These are phyloP conservation scores for Gymnocypris eckloni DNA, from an alignment of 2,797 vertebrate genomes.

Conservation along the genomic window DNA sequence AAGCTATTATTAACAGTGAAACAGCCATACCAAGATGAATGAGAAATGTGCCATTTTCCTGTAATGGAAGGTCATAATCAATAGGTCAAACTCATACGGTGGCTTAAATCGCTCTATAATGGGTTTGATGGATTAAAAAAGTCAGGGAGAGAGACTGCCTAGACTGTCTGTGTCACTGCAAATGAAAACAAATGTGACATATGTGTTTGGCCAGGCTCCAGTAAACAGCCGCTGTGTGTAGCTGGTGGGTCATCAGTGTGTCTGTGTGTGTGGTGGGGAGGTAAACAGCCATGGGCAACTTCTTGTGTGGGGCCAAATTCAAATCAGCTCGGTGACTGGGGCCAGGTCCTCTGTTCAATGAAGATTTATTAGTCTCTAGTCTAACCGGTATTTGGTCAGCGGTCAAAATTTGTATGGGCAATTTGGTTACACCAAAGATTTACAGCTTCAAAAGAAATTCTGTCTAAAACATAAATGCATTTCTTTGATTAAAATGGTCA, in stretches of 20 bases:
- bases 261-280: slow-evolving; percentile 19
- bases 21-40: slow-evolving; percentile 4
- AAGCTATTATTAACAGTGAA: slow-evolving; percentile 19
- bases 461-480: not conserved
- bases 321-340: slow-evolving; percentile 9
- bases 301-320: slow-evolving; percentile 26
- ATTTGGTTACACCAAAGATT: not conserved
- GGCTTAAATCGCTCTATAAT: slow-evolving; percentile 32
- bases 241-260: slow-evolving; percentile 22
- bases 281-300: slow-evolving; percentile 20
- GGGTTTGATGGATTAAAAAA: slow-evolving; percentile 22
- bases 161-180: slow-evolving; percentile 38
- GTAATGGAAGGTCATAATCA: slow-evolving; percentile 26
- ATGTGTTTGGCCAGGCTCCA: slow-evolving; percentile 37
- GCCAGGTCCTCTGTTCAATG: slow-evolving; percentile 14
- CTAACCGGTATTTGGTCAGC: not conserved
- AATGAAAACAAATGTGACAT: slow-evolving; percentile 44
- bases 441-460: not conserved
- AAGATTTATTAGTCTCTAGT: slow-evolving; percentile 33
- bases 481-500: slow-evolving; percentile 4
- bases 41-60: slow-evolving; percentile 16
- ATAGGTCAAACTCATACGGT: slow-evolving; percentile 37
- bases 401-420: not conserved
- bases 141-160: slow-evolving; percentile 28
- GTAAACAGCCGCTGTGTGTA: slow-evolving; percentile 19